A percentile compares a stretch with the other conserved stretches of the same genome.
Evolutionary conservation across 2,113 vertebrate genomes (phyloP).

Genomic region (Leucosticte australis): DNA sequence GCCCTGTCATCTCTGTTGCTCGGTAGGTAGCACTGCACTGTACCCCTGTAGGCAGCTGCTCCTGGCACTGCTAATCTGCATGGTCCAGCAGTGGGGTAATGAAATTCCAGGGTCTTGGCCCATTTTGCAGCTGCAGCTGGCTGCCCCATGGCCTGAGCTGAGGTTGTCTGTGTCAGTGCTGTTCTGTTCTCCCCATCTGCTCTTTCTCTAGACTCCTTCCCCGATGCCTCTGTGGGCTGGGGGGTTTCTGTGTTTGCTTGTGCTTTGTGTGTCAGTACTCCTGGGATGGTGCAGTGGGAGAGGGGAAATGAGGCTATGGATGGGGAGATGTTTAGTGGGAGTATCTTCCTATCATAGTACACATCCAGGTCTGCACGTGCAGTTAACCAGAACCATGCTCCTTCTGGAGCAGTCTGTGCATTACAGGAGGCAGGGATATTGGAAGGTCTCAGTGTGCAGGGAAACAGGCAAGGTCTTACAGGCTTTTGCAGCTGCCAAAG

Average conservation of each 20-base stretch:
- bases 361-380: background rate
- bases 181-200: background rate
- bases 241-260: background rate
- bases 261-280: background rate
- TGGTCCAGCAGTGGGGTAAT: fast-evolving
- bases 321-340: background rate
- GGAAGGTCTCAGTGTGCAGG: background rate
- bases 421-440: background rate
- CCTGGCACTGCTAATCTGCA: background rate
- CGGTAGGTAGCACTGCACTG: fast-evolving
- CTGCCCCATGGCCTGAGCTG: background rate
- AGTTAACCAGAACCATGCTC: background rate
- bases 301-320: background rate
- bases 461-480: background rate
- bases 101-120: background rate
- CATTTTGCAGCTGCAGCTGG: background rate
- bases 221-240: fast-evolving
- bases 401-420: background rate
- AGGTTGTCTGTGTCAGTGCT: background rate
- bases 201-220: background rate
- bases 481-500: background rate
- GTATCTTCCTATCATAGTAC: background rate
- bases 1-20: background rate
- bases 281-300: background rate
- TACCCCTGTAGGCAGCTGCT: background rate